Evolutionary conservation across 2,797 vertebrate species (phyloP).

Genomic region (Tamandua tetradactyla): DNA sequence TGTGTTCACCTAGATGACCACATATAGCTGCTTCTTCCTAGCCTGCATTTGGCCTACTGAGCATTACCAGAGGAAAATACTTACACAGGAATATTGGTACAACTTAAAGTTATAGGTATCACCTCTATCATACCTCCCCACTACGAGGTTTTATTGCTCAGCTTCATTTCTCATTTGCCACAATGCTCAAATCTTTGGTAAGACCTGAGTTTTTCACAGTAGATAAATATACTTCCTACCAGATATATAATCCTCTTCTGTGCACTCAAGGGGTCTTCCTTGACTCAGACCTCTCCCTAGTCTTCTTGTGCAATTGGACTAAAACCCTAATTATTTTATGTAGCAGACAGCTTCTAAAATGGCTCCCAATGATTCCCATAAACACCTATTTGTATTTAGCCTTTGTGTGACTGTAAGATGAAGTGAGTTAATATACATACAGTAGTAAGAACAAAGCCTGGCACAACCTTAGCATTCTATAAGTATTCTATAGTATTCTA

Average conservation of each 20-base stretch:
- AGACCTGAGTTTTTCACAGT: neutral
- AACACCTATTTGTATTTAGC: no score
- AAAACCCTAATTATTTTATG: neutral
- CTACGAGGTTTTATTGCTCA: neutral
- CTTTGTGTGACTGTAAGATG: no score
- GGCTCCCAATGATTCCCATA: neutral
- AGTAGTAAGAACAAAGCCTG: no score
- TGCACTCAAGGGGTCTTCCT: neutral
- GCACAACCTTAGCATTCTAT: neutral
- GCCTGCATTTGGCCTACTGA: neutral
- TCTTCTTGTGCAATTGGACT: neutral
- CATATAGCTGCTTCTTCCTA: neutral
- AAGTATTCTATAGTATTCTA: neutral
- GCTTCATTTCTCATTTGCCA: neutral
- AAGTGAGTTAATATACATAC: no score
- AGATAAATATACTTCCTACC: neutral
- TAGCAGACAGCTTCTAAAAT: neutral
- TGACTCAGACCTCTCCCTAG: neutral
- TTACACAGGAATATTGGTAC: neutral
- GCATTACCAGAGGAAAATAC: neutral
- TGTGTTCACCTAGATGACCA: neutral
- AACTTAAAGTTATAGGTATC: neutral
- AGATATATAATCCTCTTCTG: neutral
- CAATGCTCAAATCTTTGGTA: neutral
- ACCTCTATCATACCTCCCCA: neutral